Conservation (phyloP, 2,113 vertebrate genomes). For the Sterrhoptilus dennistouni region DNA sequence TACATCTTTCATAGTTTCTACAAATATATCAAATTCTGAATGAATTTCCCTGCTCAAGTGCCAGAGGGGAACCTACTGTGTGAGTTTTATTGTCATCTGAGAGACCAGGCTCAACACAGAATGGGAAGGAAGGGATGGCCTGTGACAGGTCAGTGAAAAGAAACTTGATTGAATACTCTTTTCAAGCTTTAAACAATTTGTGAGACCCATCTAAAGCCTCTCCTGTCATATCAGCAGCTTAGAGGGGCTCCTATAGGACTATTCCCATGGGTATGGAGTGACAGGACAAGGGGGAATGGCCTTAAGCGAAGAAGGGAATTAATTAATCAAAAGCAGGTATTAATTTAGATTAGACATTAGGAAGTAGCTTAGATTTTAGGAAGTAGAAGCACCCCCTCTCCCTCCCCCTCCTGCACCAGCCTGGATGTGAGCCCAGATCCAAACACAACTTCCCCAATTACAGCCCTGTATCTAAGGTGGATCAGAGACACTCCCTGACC, state of each 20-base stretch:
- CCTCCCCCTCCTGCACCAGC: neutral
- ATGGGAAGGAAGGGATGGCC: neutral
- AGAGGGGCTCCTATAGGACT: neutral
- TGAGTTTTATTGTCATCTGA: neutral
- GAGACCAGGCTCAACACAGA: neutral
- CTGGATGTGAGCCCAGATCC: neutral
- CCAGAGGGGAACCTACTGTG: neutral
- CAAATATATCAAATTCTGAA: neutral
- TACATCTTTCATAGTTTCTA: neutral
- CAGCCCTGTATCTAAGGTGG: neutral
- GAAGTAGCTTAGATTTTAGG: neutral
- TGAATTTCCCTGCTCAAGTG: neutral
- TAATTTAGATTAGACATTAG: neutral
- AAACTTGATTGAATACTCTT: fast-evolving
- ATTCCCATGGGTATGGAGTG: neutral
- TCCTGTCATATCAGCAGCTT: neutral
- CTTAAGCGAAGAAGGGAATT: neutral
- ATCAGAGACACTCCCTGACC: neutral
- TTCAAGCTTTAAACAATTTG: neutral
- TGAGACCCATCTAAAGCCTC: neutral
- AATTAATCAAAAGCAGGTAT: neutral
- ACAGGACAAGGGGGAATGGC: neutral
- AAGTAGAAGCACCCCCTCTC: neutral
- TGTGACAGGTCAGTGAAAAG: fast-evolving
- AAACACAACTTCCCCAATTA: neutral